Base-by-base conservation (phyloP, 2,113 vertebrate species). In the Elgaria multicarinata region DNA sequence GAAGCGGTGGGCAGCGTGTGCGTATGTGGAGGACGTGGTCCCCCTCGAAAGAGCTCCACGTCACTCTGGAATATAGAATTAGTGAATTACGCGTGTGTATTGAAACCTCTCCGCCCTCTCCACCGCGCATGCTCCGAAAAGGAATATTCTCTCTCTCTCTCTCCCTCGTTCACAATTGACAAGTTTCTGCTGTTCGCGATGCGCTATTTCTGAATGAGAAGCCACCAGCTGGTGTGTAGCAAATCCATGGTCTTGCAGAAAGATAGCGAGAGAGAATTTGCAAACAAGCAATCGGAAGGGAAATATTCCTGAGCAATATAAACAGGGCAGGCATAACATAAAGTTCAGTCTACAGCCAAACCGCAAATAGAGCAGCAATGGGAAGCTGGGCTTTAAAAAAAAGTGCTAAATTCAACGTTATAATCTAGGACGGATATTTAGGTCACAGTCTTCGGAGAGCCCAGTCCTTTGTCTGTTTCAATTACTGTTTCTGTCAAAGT, bases 381-480 rank as follows among this genome's bases (percentile, higher is more conserved):
- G 26, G 64, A 44, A 50, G 42, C 53, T 6, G 58, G 4, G 50
- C 31, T 26, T 20, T 62, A 50, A 50, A 50, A 50, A 33, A n/a
- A 71, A n/a, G 1, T 14, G 69, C 46, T 16, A 16, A 76, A 83
- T 66, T 22, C 77, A 75, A 33, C 31, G 55, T 31, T n/a, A 74
- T 55, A 55, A 83, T 44, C 71, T 83, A 81, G 89, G 85, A 39
- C 85, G 31, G 44, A 58, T 55, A 83, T 67, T 84, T 53, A 67
- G 85, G 78, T 76, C 85, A 76, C 55, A 42, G 55, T n/a, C 46
- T 84, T 89, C 5, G 31, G 53, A 44, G 39, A 20, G 69, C 18
- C 44, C 62, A 55, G 72, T 71, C 77, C 91, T 93, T 92, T 92
- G 92, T 93, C 55, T 83, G 14, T 77, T 85, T 53, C 53, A 46